Base-by-base conservation (phyloP, 2,113 vertebrate species). In the Haliaeetus leucogaster region DNA sequence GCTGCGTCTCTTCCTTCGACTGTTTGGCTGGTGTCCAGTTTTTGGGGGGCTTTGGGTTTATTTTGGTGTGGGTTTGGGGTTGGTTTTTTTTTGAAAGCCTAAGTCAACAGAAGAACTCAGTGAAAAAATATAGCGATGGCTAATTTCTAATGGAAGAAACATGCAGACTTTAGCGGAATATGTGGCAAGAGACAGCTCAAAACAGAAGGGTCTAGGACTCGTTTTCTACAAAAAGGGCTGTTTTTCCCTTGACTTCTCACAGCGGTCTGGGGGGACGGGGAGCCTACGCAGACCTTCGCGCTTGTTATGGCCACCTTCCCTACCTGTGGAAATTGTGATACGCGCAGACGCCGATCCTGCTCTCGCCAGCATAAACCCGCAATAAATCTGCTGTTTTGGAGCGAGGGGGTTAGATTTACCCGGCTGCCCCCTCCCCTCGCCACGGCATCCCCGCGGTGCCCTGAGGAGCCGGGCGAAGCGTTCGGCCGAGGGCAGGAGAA, bases 81-180 rank as follows among this genome's bases (percentile, higher is more conserved):
- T 26, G 26, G 6, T 0, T 32, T 48, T 89, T 50, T 26, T 50
- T 92, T 82, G 11, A 26, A 88, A 90, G 53, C 18, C 58, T 83
- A 85, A 73, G 12, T 53, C 76, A 96, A 90, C 26, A 45, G 42
- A 83, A 42, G 4, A 22, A 32, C 11, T 48, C 66, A 19, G 19
- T 67, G n/a, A 95, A 92, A 92, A 91, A 94, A 86, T 42, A 67
- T 0, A 81, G 29, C 0, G 0, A 59, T 66, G 47, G 55, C 12
- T 81, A 55, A 74, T 81, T 83, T 77, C 42, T 83, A 81, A 36
- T 55, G 55, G 68, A 89, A 92, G 48, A 93, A 90, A 90, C 17
- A 16, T 55, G 38, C 45, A 89, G 67, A 29, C 16, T 73, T 58
- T 10, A 77, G 76, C 70, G 11, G 20, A 86, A 67, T 43, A 74